Evolutionary conservation across 2,888 invertebrate species (phyloP).

Genomic region (Ferdinandea cuprea): DNA sequence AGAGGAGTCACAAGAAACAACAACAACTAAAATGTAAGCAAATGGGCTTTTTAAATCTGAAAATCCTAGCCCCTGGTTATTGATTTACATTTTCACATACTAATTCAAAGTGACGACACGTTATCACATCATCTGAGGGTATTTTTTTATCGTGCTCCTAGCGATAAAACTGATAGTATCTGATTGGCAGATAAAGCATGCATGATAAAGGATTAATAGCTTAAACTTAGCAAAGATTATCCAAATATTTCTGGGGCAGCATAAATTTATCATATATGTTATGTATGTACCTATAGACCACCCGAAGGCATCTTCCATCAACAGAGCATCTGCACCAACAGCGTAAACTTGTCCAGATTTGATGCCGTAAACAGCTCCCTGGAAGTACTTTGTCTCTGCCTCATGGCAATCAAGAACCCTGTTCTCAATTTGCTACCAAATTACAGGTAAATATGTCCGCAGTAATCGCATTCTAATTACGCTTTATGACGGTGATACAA

Average conservation of each 20-base stretch:
- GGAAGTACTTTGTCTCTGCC: conserved; percentile 5
- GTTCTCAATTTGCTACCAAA: conserved; percentile 69
- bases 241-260: conserved; percentile 10
- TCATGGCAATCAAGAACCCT: conserved; percentile 29
- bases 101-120: conserved; percentile 20
- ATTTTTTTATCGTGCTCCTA: conserved; percentile 2
- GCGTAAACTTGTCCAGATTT: conserved; percentile 45
- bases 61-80: background rate
- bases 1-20: too few relatives aligned
- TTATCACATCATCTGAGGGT: conserved; percentile 47
- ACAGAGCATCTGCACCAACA: conserved; percentile 61
- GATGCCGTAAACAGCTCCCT: conserved; percentile 44
- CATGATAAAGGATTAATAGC: conserved; percentile 52
- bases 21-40: too few relatives aligned
- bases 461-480: conserved; percentile 74
- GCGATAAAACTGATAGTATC: conserved; percentile 24
- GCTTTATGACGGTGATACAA: conserved; percentile 73
- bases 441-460: conserved; percentile 72
- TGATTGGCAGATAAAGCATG: conserved; percentile 42
- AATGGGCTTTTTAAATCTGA: too few relatives aligned
- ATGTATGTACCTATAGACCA: background rate
- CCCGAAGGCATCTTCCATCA: conserved; percentile 48
- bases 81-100: background rate
- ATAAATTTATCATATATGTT: background rate
- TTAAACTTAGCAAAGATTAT: conserved; percentile 46